Conservation (phyloP, 1,140 invertebrate genomes). For the Papilio helenus region DNA sequence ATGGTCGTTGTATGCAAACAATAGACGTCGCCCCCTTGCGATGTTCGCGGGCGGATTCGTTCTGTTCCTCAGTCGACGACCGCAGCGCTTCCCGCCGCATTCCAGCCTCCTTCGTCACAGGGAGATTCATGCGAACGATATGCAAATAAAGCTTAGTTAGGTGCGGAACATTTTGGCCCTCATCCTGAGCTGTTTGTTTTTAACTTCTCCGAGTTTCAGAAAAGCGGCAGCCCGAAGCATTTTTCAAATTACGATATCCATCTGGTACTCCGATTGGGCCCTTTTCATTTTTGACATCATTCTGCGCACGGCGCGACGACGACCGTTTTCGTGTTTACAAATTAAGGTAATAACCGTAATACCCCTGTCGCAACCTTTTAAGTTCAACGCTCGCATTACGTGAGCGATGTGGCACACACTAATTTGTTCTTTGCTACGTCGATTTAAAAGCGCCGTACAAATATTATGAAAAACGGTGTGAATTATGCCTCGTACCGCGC, state of each 20-base stretch:
- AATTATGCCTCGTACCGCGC: constrained; percentile 62
- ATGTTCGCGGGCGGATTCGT: constrained; percentile 49
- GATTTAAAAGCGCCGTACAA: constrained; percentile 53
- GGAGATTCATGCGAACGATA: constrained; percentile 72
- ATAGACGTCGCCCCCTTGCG: constrained; percentile 51
- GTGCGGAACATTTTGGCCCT: constrained; percentile 50
- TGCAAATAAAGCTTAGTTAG: constrained; percentile 62
- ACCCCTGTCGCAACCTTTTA: constrained; percentile 73
- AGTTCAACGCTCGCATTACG: constrained; percentile 72
- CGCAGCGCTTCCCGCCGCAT: constrained; percentile 59
- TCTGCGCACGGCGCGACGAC: constrained; percentile 51
- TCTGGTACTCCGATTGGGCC: background rate
- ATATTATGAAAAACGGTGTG: constrained; percentile 51
- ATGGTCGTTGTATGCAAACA: constrained; percentile 51
- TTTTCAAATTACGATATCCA: background rate
- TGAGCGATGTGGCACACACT: constrained; percentile 37
- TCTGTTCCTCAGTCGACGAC: constrained; percentile 65
- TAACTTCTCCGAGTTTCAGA: constrained; percentile 20
- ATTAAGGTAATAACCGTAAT: constrained; percentile 77
- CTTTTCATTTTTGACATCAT: constrained; percentile 57
- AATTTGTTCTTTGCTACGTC: constrained; percentile 57
- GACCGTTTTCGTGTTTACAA: constrained; percentile 72
- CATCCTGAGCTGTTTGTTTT: constrained; percentile 48
- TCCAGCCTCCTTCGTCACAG: constrained; percentile 61
- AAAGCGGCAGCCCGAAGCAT: background rate